Conservation (phyloP, 2,113 vertebrate species). For the Gambusia holbrooki region DNA sequence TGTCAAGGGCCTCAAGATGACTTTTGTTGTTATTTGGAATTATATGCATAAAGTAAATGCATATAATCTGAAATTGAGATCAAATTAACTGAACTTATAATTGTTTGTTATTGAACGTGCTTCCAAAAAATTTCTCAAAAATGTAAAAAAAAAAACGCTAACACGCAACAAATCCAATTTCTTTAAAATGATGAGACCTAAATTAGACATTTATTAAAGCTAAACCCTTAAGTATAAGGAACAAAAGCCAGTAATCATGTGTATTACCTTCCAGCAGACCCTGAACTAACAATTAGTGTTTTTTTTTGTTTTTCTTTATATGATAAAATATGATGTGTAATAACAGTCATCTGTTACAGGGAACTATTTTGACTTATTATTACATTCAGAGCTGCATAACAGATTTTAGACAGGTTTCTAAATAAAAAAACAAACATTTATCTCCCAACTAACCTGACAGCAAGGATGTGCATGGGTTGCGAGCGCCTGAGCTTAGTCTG, state of each 20-base stretch:
- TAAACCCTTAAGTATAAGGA: neutral
- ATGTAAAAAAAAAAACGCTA: too few species aligned
- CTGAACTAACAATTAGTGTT: too few species aligned
- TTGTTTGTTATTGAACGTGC: too few species aligned
- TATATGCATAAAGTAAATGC: too few species aligned
- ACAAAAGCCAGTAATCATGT: too few species aligned
- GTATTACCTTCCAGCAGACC: too few species aligned
- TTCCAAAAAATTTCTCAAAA: too few species aligned
- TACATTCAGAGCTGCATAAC: neutral
- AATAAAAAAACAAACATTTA: neutral
- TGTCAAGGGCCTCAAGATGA: too few species aligned
- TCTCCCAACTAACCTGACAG: conserved; percentile 85
- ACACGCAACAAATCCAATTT: neutral
- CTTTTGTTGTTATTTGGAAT: too few species aligned
- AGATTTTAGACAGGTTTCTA: neutral
- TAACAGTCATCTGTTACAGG: neutral
- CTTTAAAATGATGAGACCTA: neutral
- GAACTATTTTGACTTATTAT: neutral
- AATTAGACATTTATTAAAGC: neutral
- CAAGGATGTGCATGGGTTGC: conserved; percentile 94
- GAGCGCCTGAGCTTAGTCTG: conserved; percentile 86
- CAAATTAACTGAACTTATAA: too few species aligned
- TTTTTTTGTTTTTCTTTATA: too few species aligned
- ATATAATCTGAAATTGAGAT: too few species aligned
- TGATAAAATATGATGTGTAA: neutral